Base-by-base conservation (phyloP, 2,797 vertebrate genomes). In the Gallirallus australis region DNA sequence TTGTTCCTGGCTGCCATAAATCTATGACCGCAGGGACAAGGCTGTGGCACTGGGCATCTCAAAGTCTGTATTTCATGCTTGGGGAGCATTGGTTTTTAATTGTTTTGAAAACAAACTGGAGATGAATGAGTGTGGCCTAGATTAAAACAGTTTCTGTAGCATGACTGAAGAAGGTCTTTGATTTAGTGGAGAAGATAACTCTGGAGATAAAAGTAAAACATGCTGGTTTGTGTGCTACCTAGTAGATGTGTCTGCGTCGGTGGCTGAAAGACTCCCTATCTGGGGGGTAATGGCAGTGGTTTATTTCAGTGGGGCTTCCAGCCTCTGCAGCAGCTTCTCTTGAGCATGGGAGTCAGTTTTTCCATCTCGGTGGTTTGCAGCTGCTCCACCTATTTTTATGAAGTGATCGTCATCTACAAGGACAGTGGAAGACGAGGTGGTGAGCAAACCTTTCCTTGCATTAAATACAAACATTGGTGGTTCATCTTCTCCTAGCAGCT, bases 381-480 rank as follows among this genome's bases (percentile, higher is more conserved):
- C 72, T 3, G 6, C 91, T 96, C 89, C 96, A 94, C 96, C 96
- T 91, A 65, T 89, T 93, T 95, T 93, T 91, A 95, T 45, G 92
- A 86, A 96, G 89, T 89, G 94, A 89, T 96, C 79, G 39, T 87
- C 2, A 0, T 82, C 52, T 87, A 3, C 70, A 78, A 87, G 71
- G 40, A 1, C 64, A 39, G 76, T 54, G 79, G 57, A 92, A 61
- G 75, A 71, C 65, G 72, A 88, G 86, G 84, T 78, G 91, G 84
- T 94, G 94, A 94, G 86, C 89, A 93, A 95, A 81, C 37, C 89
- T 96, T 94, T 87, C 14, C 57, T 87, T 95, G 59, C 61, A 61
- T 81, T 75, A 60, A 66, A 77, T 87, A 47, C 93, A 89, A 91
- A 87, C 93, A 84, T 94, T 95, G 92, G 84, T 92, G 68, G 78